Base-by-base conservation (phyloP, 2,888 invertebrate species). In the Keiferia lycopersicella region DNA sequence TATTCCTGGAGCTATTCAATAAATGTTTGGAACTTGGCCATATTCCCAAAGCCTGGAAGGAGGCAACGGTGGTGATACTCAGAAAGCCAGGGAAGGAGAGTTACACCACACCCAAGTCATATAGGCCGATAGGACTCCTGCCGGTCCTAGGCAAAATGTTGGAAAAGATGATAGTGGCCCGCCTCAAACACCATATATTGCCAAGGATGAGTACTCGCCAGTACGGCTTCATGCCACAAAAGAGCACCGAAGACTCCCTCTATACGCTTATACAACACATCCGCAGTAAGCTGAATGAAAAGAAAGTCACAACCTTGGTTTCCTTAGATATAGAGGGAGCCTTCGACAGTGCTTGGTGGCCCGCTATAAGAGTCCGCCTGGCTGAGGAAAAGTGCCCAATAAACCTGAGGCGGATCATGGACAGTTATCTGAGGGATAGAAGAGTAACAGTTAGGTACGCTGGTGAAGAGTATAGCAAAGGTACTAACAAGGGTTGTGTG, bases 331-430 rank as follows among this genome's bases (percentile, higher is more conserved):
- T n/a, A n/a, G n/a, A n/a, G n/a, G n/a, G n/a, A n/a, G n/a, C n/a
- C n/a, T n/a, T n/a, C n/a, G n/a, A n/a, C n/a, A n/a, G n/a, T n/a
- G n/a, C n/a, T n/a, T n/a, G n/a, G n/a, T n/a, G n/a, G n/a, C n/a
- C n/a, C n/a, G n/a, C n/a, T n/a, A n/a, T n/a, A n/a, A n/a, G n/a
- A n/a, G n/a, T n/a, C n/a, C n/a, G n/a, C n/a, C n/a, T n/a, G n/a
- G n/a, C n/a, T n/a, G n/a, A 41, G 26, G 62, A 62, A 20, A 10
- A 20, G 14, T 64, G 64, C 11, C 63, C 69, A 2, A 18, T 30
- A 8, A 65, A 66, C 39, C 4, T 69, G 20, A 64, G 64, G 7
- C 0, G 51, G 2, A 8, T 68, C 8, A n/a, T 68, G 0, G 56
- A 53, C 39, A 53, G 59, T 30, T 69, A 69, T 11, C 38, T 58